Evolutionary conservation across 2,113 vertebrate species (phyloP).

Genomic region (Gyps fulvus): DNA sequence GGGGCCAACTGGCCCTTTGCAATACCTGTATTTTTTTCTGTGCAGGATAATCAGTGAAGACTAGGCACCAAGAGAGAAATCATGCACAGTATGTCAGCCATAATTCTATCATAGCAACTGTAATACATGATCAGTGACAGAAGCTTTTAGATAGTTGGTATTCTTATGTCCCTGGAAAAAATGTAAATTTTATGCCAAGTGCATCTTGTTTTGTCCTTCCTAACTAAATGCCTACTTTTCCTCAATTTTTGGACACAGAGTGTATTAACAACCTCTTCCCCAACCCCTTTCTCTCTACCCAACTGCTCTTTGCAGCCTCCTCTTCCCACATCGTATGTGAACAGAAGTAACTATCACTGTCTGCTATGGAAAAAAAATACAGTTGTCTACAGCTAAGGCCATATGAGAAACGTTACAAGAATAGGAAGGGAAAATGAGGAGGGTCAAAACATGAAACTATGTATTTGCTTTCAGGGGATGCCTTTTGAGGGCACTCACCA

Average conservation of each 20-base stretch:
- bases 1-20: not conserved
- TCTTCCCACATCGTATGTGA: not conserved
- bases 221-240: not conserved
- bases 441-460: not conserved
- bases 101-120: not conserved
- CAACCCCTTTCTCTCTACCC: not conserved
- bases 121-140: not conserved
- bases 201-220: not conserved
- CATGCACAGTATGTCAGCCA: not conserved
- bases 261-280: not conserved
- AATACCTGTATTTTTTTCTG: not conserved
- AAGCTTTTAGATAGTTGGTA: not conserved
- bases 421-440: not conserved
- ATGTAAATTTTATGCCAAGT: not conserved
- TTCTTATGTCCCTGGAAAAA: not conserved
- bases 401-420: not conserved
- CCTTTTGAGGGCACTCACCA: not conserved
- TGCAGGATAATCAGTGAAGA: not conserved
- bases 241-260: not conserved
- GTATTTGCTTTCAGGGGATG: not conserved
- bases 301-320: not conserved
- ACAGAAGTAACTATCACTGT: not conserved
- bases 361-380: not conserved
- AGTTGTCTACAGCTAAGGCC: not conserved
- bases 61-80: not conserved